These are phyloP conservation scores for Ptychobarbus kaznakovi DNA, from an alignment of 2,797 vertebrate species.

Conservation along the genomic window DNA sequence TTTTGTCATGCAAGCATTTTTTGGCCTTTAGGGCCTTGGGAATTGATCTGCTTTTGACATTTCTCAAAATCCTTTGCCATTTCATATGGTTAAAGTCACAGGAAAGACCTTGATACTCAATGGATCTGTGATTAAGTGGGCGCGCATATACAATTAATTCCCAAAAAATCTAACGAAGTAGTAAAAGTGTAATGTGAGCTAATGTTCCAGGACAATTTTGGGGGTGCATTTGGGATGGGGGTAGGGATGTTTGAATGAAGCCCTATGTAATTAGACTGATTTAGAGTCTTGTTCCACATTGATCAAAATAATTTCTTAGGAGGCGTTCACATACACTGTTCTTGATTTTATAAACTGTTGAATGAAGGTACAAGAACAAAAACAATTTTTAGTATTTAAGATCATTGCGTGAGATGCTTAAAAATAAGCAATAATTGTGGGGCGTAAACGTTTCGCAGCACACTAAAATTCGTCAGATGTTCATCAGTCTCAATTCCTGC, in stretches of 20 bases:
- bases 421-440: neutral
- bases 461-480: neutral
- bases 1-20: neutral
- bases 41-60: neutral
- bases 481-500: neutral
- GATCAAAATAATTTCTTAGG: neutral
- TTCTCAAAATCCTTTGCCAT: neutral
- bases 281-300: neutral
- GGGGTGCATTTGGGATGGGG: neutral
- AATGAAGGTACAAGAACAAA: neutral
- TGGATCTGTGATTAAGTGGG: neutral
- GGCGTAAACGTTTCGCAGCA: neutral
- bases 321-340: neutral
- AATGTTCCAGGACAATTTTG: neutral
- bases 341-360: neutral
- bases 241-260: neutral
- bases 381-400: neutral
- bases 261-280: slow-evolving; percentile 6
- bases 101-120: neutral
- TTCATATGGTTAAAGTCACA: neutral
- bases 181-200: neutral
- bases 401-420: too few species aligned
- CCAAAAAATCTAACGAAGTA: neutral
- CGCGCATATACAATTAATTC: neutral
- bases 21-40: slow-evolving; percentile 4